Percentiles rank a stretch among this genome's conserved stretches.
Evolutionary conservation across 30 jellyfish, hydroid and myxozoan species (phyloP).

Genomic region (Aurelia aurita complex sp. Pacific): DNA sequence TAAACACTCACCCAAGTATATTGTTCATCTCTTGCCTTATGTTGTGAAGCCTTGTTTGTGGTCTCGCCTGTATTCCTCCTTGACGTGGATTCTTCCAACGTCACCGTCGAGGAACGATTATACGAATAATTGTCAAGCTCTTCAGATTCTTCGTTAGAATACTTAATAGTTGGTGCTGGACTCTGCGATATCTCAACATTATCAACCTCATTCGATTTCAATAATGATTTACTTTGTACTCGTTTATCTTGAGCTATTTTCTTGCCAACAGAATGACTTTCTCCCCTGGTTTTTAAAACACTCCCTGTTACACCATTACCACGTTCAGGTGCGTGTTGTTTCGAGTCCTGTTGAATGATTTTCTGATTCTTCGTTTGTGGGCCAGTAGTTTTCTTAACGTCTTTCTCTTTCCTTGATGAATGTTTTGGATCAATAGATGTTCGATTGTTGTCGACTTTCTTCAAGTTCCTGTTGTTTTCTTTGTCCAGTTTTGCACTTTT

Average conservation of each 20-base stretch:
- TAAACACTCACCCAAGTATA: constrained; percentile 40
- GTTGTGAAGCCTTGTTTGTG: constrained; percentile 5
- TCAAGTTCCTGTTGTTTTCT: not conserved
- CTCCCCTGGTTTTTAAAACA: too few species aligned
- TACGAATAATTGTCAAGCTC: constrained; percentile 20
- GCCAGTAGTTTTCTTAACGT: too few species aligned
- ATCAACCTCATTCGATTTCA: constrained; percentile 1
- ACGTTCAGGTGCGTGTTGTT: too few species aligned
- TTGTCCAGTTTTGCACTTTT: too few species aligned
- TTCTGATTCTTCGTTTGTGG: constrained; percentile 12
- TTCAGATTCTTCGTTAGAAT: not conserved
- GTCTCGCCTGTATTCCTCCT: not conserved
- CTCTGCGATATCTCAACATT: not conserved
- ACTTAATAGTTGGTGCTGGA: too few species aligned
- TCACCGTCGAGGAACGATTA: constrained; percentile 66
- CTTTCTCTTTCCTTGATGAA: not conserved
- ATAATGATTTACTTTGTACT: not conserved
- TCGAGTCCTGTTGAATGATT: too few species aligned
- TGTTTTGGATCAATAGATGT: not conserved
- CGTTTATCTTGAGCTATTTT: too few species aligned
- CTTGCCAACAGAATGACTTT: too few species aligned
- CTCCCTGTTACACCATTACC: too few species aligned
- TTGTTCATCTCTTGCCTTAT: constrained; percentile 26
- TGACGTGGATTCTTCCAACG: constrained; percentile 32
- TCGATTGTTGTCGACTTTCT: not conserved